phyloP scores from a whole-genome alignment of 1,140 invertebrate species.

The Asbolus verrucosus region DNA sequence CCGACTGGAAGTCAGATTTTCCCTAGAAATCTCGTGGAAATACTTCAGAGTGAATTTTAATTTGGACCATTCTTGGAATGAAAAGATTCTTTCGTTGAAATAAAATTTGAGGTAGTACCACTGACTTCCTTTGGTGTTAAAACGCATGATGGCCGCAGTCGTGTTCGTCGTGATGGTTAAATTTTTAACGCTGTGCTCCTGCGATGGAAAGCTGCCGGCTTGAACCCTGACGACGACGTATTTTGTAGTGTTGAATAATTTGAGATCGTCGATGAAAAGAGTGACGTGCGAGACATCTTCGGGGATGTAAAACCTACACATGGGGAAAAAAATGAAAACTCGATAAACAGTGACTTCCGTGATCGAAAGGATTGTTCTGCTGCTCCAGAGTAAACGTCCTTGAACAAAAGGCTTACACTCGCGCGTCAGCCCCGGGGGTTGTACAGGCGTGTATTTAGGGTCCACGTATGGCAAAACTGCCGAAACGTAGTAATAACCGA shows the following conservation, averaged over 20 bases:
- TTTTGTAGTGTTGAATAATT: conserved; percentile 51
- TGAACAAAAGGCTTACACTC: conserved; percentile 57
- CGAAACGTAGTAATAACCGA: conserved; percentile 84
- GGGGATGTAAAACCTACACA: conserved; percentile 65
- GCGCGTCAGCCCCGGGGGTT: conserved; percentile 72
- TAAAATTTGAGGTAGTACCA: conserved; percentile 72
- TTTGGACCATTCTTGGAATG: background rate
- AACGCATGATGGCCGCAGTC: conserved; percentile 63
- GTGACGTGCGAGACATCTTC: conserved; percentile 20
- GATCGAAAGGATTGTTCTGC: conserved; percentile 47
- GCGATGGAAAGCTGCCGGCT: conserved; percentile 64
- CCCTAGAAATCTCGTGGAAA: conserved; percentile 36
- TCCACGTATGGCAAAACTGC: conserved; percentile 81
- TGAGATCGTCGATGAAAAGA: conserved; percentile 47
- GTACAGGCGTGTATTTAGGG: conserved; percentile 76
- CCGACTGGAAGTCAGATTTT: conserved; percentile 39
- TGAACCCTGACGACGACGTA: conserved; percentile 63
- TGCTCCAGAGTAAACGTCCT: conserved; percentile 48
- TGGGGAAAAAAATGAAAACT: conserved; percentile 45
- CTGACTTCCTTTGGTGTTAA: conserved; percentile 66
- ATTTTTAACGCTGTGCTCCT: conserved; percentile 62
- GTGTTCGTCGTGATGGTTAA: conserved; percentile 61
- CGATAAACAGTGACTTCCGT: conserved; percentile 45
- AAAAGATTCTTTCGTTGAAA: conserved; percentile 6
- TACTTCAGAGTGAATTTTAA: conserved; percentile 40